Base-by-base conservation (phyloP, 2,888 invertebrate species). In the Anoncus sp. region DNA sequence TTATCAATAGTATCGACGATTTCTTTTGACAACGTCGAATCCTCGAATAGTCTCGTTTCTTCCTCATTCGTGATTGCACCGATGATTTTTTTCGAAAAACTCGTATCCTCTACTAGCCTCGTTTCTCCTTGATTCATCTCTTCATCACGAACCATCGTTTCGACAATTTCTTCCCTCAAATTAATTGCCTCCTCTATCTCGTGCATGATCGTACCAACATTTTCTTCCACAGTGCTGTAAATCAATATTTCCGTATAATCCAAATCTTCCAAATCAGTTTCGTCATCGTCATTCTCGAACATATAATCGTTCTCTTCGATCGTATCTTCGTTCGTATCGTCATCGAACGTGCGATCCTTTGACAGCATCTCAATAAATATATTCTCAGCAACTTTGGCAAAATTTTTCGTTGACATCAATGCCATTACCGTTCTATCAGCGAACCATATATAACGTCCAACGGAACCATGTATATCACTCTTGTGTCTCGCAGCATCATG, bases 361-460 rank as follows among this genome's bases (percentile, higher is more conserved):
- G 65, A 49, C 20, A 79, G 65, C 31, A 31, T 69, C 9, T 79
- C 73, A 16, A 71, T 66, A 43, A 81, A 74, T 2, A 47, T 67
- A 20, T 45, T 24, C 14, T 79, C 80, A 6, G 77, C 60, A 9
- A 71, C 53, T 10, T 73, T 45, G 1, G 45, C 10, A 22, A 80
- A 80, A 47, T 80, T 77, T 14, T 69, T 71, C 31, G 55, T 45
- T 14, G 67, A 24, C 12, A 45, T 27, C 31, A 67, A 31, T 3
- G 82, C 83, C 9, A 49, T 74, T 1, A 84, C 70, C 0, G 82
- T 76, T 18, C 82, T 72, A 43, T 84, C 83, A 6, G 82, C 83
- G 59, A 84, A 86, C 86, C 86, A 87, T 2, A 87, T 75, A 65
- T 87, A 87, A 45, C 83, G 81, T 0, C 82, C 81, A 3, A 77